These are phyloP conservation scores for Heliconius ethilla DNA, from an alignment of 2,888 invertebrate genomes.

Conservation along the genomic window DNA sequence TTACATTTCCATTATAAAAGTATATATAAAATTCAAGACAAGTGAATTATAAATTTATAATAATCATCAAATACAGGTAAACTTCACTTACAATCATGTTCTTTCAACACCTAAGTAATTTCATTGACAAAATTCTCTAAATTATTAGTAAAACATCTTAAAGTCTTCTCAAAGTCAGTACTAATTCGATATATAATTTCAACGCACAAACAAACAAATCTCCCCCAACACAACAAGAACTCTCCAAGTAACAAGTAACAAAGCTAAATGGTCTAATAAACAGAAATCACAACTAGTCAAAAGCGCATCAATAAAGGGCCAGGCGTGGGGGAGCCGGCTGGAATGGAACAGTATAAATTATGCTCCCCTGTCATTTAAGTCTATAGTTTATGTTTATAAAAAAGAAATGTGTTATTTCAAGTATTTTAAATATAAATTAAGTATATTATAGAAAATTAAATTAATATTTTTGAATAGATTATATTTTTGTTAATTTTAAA, in stretches of 20 bases:
- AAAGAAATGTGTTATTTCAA: slow-evolving; percentile 16
- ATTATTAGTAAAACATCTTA: neutral
- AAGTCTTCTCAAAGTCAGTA: neutral
- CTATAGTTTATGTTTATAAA: slow-evolving; percentile 42
- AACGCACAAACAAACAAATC: slow-evolving; percentile 51
- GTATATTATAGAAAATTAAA: too few species aligned
- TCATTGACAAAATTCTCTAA: neutral
- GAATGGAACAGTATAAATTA: slow-evolving; percentile 67
- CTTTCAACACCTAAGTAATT: neutral
- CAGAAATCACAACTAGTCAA: slow-evolving; percentile 77
- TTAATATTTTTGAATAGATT: too few species aligned
- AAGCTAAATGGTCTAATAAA: slow-evolving; percentile 73
- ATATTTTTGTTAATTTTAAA: too few species aligned
- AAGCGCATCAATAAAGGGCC: slow-evolving; percentile 75
- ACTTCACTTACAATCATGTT: too few species aligned
- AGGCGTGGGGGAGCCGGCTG: slow-evolving; percentile 56
- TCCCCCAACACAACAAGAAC: slow-evolving; percentile 54
- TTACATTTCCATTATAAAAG: too few species aligned
- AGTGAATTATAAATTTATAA: too few species aligned
- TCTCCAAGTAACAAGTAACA: slow-evolving; percentile 62
- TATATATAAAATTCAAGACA: too few species aligned
- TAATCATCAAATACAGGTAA: too few species aligned
- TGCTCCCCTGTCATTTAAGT: slow-evolving; percentile 54
- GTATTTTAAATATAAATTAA: neutral
- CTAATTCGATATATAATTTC: slow-evolving; percentile 24